Percentiles rank a stretch among this genome's conserved stretches.
phyloP scores from a whole-genome alignment of 2,888 invertebrate species.

The Patella caerulea region DNA sequence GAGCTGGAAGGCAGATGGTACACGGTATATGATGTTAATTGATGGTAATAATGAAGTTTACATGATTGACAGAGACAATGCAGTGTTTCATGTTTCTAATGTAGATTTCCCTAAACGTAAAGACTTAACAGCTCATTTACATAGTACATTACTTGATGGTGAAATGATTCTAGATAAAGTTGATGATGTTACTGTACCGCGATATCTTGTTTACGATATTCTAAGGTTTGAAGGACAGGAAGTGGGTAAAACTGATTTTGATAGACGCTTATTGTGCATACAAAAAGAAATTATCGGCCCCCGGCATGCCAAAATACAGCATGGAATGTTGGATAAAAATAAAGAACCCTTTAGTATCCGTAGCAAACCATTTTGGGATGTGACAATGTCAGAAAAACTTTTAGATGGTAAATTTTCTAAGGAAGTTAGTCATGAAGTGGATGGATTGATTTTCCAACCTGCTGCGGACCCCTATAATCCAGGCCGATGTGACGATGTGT shows the following conservation, averaged over 20 bases:
- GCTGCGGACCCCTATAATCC: conserved; percentile 83
- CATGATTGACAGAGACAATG: conserved; percentile 95
- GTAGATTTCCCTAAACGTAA: conserved; percentile 85
- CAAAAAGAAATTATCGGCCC: conserved; percentile 75
- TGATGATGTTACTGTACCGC: conserved; percentile 79
- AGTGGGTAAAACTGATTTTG: conserved; percentile 84
- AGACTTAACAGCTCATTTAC: conserved; percentile 81
- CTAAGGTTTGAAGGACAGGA: conserved; percentile 85
- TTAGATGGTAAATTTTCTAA: conserved; percentile 87
- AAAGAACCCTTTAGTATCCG: conserved; percentile 92
- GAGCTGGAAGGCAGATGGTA: conserved; percentile 99
- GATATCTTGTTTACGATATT: conserved; percentile 96
- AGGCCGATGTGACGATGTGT: conserved; percentile 86
- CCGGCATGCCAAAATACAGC: conserved; percentile 82
- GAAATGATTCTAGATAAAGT: conserved; percentile 97
- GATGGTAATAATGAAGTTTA: conserved; percentile 88
- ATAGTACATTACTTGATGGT: conserved; percentile 90
- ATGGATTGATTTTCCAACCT: conserved; percentile 98
- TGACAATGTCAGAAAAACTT: conserved; percentile 72
- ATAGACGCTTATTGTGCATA: conserved; percentile 84
- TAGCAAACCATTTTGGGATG: conserved; percentile 91
- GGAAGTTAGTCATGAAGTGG: conserved; percentile 92
- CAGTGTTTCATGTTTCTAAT: conserved; percentile 86
- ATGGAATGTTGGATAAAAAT: conserved; percentile 82
- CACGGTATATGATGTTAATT: conserved; percentile 97